Evolutionary conservation across 2,113 vertebrate species (phyloP).

Genomic region (Aphelocoma coerulescens): DNA sequence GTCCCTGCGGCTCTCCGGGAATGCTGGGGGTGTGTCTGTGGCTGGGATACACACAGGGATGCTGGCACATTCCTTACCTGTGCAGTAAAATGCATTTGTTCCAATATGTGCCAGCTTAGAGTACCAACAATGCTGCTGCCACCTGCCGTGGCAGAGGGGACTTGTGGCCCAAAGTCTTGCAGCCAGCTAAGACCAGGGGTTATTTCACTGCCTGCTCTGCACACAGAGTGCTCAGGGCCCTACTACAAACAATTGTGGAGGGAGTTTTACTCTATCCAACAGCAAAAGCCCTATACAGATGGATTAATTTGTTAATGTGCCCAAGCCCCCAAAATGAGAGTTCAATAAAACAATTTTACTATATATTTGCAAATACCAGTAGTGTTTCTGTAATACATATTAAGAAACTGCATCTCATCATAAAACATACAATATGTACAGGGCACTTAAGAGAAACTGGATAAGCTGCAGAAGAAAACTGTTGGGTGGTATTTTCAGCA

Average conservation of each 20-base stretch:
- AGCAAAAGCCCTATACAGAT: conserved; percentile 85
- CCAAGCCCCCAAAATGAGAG: conserved; percentile 89
- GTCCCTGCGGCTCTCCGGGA: conserved; percentile 61
- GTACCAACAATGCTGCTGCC: conserved; percentile 68
- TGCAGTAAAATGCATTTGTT: conserved; percentile 70
- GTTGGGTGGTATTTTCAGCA: conserved; percentile 99
- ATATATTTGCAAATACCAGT: conserved; percentile 85
- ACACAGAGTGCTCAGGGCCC: conserved; percentile 66
- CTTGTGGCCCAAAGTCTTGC: conserved; percentile 61
- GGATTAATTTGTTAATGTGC: conserved; percentile 85
- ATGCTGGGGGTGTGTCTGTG: conserved; percentile 29
- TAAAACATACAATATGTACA: conserved; percentile 94
- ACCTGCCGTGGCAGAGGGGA: conserved; percentile 66
- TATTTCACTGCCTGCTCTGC: conserved; percentile 67
- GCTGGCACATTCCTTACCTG: conserved; percentile 83
- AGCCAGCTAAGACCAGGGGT: conserved; percentile 63
- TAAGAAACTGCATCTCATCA: conserved; percentile 85
- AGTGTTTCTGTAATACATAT: conserved; percentile 82
- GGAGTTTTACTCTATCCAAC: conserved; percentile 78
- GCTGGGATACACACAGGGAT: conserved; percentile 52
- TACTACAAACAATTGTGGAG: conserved; percentile 60
- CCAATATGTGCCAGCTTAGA: conserved; percentile 72
- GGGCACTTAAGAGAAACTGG: conserved; percentile 99
- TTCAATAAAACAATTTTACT: conserved; percentile 82
- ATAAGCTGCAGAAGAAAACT: conserved; percentile 99